Conservation (phyloP, 2,888 invertebrate genomes). For the Fabriciana adippe region DNA sequence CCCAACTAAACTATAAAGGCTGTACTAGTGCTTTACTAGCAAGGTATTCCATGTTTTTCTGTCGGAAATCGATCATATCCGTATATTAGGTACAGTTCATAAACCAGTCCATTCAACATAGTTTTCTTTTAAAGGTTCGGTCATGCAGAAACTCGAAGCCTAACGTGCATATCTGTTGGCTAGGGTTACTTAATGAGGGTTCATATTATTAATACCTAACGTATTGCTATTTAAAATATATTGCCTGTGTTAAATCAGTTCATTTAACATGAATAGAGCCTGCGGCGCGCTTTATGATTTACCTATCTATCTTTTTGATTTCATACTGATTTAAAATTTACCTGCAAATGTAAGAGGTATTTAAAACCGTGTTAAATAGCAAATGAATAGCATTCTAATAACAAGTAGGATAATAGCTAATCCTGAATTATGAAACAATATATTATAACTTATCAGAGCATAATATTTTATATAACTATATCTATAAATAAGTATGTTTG, state of each 20-base stretch:
- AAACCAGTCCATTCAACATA: slow-evolving; percentile 18
- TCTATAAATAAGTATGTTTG: too few species aligned
- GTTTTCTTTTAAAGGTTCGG: slow-evolving; percentile 5
- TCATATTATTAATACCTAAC: slow-evolving; percentile 9
- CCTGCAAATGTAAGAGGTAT: background rate
- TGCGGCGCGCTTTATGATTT: background rate
- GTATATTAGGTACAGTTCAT: slow-evolving; percentile 11
- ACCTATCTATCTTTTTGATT: background rate
- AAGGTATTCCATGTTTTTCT: too few species aligned
- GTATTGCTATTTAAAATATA: slow-evolving; percentile 8
- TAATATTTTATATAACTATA: too few species aligned
- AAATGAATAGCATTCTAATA: too few species aligned
- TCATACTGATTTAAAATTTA: background rate
- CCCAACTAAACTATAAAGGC: too few species aligned
- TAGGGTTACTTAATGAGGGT: background rate
- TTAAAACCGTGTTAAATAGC: background rate
- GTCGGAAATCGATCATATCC: background rate
- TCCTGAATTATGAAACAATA: too few species aligned
- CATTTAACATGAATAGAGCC: background rate
- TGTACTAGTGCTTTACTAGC: too few species aligned
- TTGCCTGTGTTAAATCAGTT: background rate
- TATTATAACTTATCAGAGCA: too few species aligned
- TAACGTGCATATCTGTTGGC: background rate
- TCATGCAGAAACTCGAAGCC: slow-evolving; percentile 11
- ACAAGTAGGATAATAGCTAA: too few species aligned